Evolutionary conservation across 2,888 invertebrate species (phyloP).

Genomic region (Nasonia oneida): DNA sequence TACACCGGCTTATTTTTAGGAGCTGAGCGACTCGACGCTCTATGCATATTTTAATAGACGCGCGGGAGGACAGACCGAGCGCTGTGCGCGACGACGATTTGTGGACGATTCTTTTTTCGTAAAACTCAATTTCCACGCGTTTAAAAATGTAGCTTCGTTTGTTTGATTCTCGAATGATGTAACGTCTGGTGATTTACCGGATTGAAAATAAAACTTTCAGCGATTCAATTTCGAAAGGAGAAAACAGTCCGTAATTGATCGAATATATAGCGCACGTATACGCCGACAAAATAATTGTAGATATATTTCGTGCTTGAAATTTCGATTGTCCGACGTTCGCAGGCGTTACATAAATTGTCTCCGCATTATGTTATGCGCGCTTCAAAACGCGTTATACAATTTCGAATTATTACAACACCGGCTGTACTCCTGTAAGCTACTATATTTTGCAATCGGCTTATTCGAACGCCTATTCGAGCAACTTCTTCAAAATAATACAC

Average conservation of each 20-base stretch:
- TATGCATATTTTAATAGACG: slow-evolving; percentile 34
- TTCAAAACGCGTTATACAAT: background rate
- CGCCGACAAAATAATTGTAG: background rate
- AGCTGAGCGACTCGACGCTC: slow-evolving; percentile 4
- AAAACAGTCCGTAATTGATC: background rate
- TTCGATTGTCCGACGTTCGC: background rate
- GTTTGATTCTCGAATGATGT: too few species aligned
- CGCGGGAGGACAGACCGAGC: background rate
- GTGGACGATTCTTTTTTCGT: background rate
- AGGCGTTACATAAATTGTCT: background rate
- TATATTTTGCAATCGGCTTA: background rate
- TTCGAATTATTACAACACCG: background rate
- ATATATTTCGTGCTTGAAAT: background rate
- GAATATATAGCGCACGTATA: background rate
- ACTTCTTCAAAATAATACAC: background rate
- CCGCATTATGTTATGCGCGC: background rate
- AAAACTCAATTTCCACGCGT: too few species aligned
- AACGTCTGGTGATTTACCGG: too few species aligned
- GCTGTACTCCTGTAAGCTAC: background rate
- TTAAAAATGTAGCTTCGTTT: too few species aligned
- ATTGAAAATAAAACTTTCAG: too few species aligned
- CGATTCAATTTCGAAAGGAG: too few species aligned
- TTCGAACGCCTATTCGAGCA: background rate
- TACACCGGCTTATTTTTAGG: slow-evolving; percentile 49
- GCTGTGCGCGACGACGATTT: background rate